These are phyloP conservation scores for Phymorhynchus buccinoides DNA, from an alignment of 1,140 invertebrate genomes.

Conservation along the genomic window DNA sequence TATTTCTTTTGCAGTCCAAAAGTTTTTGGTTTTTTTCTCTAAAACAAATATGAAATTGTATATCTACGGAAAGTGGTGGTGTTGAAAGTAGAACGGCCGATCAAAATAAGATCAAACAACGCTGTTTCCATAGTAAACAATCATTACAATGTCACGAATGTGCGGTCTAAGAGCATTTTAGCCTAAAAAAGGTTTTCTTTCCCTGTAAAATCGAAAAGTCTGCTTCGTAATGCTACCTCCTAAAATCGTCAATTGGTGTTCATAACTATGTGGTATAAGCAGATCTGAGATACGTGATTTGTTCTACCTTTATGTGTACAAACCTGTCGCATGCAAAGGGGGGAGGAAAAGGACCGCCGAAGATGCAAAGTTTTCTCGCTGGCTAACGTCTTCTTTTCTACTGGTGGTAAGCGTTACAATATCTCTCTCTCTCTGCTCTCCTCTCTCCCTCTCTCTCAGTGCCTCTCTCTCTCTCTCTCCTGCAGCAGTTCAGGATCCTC, in stretches of 20 bases:
- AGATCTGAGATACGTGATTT: not conserved
- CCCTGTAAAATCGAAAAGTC: not conserved
- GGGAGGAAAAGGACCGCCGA: not conserved
- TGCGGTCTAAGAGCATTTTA: not conserved
- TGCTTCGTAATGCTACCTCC: not conserved
- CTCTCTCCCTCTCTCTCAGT: not conserved
- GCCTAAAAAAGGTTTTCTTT: not conserved
- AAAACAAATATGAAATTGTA: not conserved
- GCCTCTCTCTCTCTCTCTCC: too few species aligned
- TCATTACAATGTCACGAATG: not conserved
- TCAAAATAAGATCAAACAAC: not conserved
- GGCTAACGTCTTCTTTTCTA: not conserved
- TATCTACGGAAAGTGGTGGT: not conserved
- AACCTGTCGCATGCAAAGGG: not conserved
- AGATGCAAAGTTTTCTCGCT: not conserved
- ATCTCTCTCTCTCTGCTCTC: not conserved
- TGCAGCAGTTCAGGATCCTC: too few species aligned
- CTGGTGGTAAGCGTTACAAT: not conserved
- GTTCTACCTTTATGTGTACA: not conserved
- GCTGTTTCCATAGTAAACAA: slow-evolving; percentile 30
- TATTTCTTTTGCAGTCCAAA: not conserved
- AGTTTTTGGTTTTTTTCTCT: not conserved
- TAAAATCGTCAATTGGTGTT: not conserved
- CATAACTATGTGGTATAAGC: not conserved
- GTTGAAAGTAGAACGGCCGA: not conserved